Evolutionary conservation across 2,888 invertebrate genomes (phyloP).

Genomic region (Tolmerus cingulatus): DNA sequence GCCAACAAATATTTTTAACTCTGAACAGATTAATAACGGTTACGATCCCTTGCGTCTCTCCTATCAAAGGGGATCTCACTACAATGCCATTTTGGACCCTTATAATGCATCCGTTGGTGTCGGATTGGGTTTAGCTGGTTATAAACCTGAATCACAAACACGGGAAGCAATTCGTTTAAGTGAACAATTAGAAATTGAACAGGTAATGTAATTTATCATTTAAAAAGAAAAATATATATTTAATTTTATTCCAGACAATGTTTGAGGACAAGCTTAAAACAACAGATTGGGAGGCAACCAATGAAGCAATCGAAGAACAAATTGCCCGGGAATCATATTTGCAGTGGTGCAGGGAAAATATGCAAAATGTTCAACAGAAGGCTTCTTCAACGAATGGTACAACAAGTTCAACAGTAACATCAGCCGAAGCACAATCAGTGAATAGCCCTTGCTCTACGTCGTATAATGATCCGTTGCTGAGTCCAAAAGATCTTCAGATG

Average conservation of each 20-base stretch:
- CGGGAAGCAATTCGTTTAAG: constrained; percentile 79
- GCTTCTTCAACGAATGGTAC: constrained; percentile 12
- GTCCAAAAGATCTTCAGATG: background rate
- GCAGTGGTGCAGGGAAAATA: constrained; percentile 77
- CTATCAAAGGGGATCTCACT: constrained; percentile 87
- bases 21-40: constrained; percentile 73
- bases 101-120: constrained; percentile 83
- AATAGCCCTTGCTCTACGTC: background rate
- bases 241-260: constrained; percentile 72
- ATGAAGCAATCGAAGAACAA: constrained; percentile 88
- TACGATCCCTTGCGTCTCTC: constrained; percentile 83
- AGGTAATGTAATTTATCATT: constrained; percentile 63
- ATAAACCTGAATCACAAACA: constrained; percentile 77
- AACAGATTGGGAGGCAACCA: constrained; percentile 91
- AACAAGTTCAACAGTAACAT: constrained; percentile 48
- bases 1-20: constrained; percentile 87
- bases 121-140: constrained; percentile 82
- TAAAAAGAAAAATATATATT: background rate
- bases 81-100: constrained; percentile 88
- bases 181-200: constrained; percentile 81
- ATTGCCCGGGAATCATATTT: constrained; percentile 85
- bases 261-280: constrained; percentile 87
- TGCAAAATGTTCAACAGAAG: constrained; percentile 61
- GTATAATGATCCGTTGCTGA: background rate
- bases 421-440: constrained; percentile 40